Evolutionary conservation across 2,113 vertebrate genomes (phyloP).

Genomic region (Oxygymnocypris stewartii): DNA sequence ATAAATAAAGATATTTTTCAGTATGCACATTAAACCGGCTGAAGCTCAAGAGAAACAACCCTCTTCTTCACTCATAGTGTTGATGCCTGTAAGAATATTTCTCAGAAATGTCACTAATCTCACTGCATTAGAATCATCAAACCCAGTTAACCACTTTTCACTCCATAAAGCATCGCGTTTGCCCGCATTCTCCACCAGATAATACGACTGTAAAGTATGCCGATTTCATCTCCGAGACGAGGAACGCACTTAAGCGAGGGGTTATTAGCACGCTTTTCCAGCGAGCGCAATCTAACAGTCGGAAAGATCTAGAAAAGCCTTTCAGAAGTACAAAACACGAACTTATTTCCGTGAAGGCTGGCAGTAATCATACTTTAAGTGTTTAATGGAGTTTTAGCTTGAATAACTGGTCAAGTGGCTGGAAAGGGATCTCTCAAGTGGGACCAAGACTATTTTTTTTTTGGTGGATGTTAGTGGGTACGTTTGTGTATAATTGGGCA

Average conservation of each 20-base stretch:
- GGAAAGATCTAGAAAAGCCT: constrained; percentile 29
- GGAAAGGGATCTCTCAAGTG: background rate
- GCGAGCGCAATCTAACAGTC: background rate
- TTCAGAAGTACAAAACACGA: background rate
- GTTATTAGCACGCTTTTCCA: constrained; percentile 6
- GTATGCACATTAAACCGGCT: too few species aligned
- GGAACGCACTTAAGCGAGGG: background rate
- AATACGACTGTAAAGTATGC: background rate
- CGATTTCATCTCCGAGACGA: background rate
- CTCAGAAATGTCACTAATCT: background rate
- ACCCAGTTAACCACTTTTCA: background rate
- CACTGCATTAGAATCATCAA: background rate
- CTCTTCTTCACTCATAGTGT: background rate
- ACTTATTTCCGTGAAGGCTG: background rate
- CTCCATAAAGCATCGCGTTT: background rate
- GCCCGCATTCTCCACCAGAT: background rate
- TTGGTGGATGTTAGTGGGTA: background rate
- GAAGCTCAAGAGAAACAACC: background rate
- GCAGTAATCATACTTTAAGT: constrained; percentile 32
- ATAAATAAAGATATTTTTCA: too few species aligned
- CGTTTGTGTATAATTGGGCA: background rate
- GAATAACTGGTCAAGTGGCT: constrained; percentile 29
- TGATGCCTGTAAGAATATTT: background rate
- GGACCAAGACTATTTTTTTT: too few species aligned
- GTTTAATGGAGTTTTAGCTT: constrained; percentile 19